A percentile compares a stretch with the other conserved stretches of the same genome.
Conservation (phyloP, 2,888 invertebrate species). For the Chrysopilus asiliformis region DNA sequence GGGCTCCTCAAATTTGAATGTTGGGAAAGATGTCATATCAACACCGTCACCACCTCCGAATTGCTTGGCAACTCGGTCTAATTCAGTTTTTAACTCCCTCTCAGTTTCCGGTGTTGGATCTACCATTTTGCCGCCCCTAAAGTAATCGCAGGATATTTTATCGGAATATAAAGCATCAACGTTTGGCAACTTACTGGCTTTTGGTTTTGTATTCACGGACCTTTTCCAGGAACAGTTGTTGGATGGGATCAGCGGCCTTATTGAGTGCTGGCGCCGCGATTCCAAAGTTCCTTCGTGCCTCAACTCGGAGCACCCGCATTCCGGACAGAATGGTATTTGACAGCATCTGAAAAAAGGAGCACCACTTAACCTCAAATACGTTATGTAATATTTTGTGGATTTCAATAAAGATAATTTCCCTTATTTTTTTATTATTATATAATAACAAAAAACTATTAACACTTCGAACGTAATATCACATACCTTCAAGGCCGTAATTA, state of each 20-base stretch:
- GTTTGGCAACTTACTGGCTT: constrained; percentile 52
- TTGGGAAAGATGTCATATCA: constrained; percentile 83
- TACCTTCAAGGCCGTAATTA: no score
- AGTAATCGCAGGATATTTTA: no score
- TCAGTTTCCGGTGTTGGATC: constrained; percentile 66
- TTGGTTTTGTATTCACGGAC: constrained; percentile 79
- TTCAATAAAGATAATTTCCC: no score
- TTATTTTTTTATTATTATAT: no score
- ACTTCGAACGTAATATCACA: no score
- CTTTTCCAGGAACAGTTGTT: constrained; percentile 87
- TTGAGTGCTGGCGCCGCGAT: constrained; percentile 51
- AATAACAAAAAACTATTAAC: no score
- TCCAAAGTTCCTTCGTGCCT: constrained; percentile 57
- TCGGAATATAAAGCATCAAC: not conserved
- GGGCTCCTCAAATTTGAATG: constrained; percentile 66
- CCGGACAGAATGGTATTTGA: constrained; percentile 40
- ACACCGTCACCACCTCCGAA: constrained; percentile 61
- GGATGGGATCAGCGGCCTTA: constrained; percentile 78
- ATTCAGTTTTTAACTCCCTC: constrained; percentile 58
- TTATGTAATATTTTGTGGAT: constrained; percentile 7
- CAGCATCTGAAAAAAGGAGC: constrained; percentile 41
- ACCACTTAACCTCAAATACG: constrained; percentile 6
- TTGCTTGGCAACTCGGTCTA: constrained; percentile 66
- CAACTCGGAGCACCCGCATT: constrained; percentile 39
- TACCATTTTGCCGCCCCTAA: constrained; percentile 69